These are phyloP conservation scores for mouse (Mus musculus) DNA, from an alignment of 2,113 vertebrate genomes.

Conservation along the genomic window DNA sequence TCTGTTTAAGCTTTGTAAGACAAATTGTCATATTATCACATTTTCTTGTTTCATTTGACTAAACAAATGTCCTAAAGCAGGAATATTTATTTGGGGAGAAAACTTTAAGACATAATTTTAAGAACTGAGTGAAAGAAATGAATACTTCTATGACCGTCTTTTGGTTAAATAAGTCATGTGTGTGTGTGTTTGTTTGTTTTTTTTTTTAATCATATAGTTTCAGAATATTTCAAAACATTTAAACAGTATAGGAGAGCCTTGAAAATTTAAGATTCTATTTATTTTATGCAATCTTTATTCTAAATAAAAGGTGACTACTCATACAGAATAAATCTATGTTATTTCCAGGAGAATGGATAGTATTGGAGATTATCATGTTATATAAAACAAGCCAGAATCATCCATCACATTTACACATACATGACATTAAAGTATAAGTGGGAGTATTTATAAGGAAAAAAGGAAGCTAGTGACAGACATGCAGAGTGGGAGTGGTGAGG, in stretches of 20 bases:
- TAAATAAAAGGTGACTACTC: neutral
- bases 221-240: neutral
- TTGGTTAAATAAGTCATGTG: slow-evolving; percentile 27
- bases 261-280: neutral
- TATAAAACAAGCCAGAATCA: neutral
- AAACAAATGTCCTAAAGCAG: slow-evolving; percentile 77
- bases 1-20: slow-evolving; percentile 76
- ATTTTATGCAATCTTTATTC: neutral
- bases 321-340: neutral
- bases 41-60: slow-evolving; percentile 80
- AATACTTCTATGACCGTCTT: slow-evolving; percentile 41
- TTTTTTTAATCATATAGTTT: neutral
- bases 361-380: neutral
- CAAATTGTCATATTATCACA: slow-evolving; percentile 78
- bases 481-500: too few species aligned
- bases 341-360: neutral
- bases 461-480: neutral
- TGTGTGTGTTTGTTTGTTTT: too few species aligned
- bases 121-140: slow-evolving; percentile 58
- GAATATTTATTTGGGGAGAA: slow-evolving; percentile 76
- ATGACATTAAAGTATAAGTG: neutral
- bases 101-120: slow-evolving; percentile 77
- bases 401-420: neutral
- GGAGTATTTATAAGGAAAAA: neutral
- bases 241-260: neutral